Evolutionary conservation across 2,113 vertebrate species (phyloP), one percentile per base, ranked within the genome.

Genomic region (Manacus vitellinus): DNA sequence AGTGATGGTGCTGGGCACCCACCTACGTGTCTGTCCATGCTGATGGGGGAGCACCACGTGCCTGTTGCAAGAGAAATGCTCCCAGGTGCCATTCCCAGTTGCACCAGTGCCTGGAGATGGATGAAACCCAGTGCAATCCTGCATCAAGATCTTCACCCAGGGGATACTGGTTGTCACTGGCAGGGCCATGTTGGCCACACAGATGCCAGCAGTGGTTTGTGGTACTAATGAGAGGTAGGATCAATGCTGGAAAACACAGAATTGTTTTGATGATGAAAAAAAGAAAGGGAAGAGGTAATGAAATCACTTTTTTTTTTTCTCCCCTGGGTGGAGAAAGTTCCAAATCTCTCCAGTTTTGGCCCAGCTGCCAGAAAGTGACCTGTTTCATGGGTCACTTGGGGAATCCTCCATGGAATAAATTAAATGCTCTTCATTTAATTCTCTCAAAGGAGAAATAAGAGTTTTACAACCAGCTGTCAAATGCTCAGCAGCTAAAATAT

Each of bases 391-490:
- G 77, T 82, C 75, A 87, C 28, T 12, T 80, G 55, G 70, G 71
- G 79, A 96, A 96, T 84, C 15, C 87, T 93, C 63, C 3, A 2
- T 22, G 73, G 94, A 67, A 94, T 62, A 91, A 87, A 95, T 96
- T 92, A 94, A 95, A 91, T 72, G 82, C 63, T 92, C 74, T 78
- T 95, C 81, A 93, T 93, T 84, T 89, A 92, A 91, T 96, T 93
- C 67, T 85, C 59, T 72, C 58, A 8, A 85, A 76, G 86, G 49
- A 89, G 43, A 86, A 83, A 71, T 78, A 92, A 78, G 54, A 86
- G 76, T 70, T 97, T 95, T 94, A 95, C 46, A 96, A 90, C 63
- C 72, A 72, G 91, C 95, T 97, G 95, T 95, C 97, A 98, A 95
- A 84, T 54, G 87, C 93, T 93, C 87, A 24, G 73, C 95, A 91